phyloP scores from a whole-genome alignment of 2,113 vertebrate genomes.

The Oncorhynchus gorbuscha region DNA sequence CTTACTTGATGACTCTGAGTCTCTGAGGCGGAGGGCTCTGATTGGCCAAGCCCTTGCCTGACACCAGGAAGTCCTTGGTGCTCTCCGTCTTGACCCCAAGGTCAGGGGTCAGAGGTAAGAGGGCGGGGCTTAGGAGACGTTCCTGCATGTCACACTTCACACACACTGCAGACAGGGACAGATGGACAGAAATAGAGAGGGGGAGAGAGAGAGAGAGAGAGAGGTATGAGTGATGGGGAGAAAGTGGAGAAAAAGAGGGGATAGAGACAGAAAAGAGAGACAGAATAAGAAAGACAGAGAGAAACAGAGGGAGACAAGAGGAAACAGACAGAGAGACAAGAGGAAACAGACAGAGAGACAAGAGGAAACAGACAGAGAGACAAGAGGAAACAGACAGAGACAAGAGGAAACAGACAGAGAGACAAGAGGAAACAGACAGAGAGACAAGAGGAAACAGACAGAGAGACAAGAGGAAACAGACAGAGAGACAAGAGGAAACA shows the following conservation, averaged over 20 bases:
- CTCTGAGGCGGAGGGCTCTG: slow-evolving; percentile 59
- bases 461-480: too few relatives aligned
- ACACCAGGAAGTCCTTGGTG: slow-evolving; percentile 65
- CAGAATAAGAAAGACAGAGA: too few relatives aligned
- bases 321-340: too few relatives aligned
- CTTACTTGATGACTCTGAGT: slow-evolving; percentile 83
- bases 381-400: too few relatives aligned
- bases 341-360: too few relatives aligned
- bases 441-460: too few relatives aligned
- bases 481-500: too few relatives aligned
- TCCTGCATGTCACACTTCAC: slow-evolving; percentile 94
- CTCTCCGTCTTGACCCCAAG: slow-evolving; percentile 71
- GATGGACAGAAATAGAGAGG: not conserved
- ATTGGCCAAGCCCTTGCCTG: slow-evolving; percentile 71
- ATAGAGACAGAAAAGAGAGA: too few relatives aligned
- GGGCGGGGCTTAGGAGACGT: slow-evolving; percentile 83
- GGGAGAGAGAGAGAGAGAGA: not conserved
- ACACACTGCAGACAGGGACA: slow-evolving; percentile 69
- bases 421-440: too few relatives aligned
- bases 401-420: too few relatives aligned
- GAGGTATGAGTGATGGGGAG: not conserved
- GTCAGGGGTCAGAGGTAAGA: slow-evolving; percentile 71
- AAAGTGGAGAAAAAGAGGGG: not conserved
- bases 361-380: too few relatives aligned
- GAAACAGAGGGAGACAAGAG: too few relatives aligned